Percentiles rank a stretch among this genome's conserved stretches.
Evolutionary conservation across 2,888 invertebrate species (phyloP).

Genomic region (Hoplodrina ambigua): DNA sequence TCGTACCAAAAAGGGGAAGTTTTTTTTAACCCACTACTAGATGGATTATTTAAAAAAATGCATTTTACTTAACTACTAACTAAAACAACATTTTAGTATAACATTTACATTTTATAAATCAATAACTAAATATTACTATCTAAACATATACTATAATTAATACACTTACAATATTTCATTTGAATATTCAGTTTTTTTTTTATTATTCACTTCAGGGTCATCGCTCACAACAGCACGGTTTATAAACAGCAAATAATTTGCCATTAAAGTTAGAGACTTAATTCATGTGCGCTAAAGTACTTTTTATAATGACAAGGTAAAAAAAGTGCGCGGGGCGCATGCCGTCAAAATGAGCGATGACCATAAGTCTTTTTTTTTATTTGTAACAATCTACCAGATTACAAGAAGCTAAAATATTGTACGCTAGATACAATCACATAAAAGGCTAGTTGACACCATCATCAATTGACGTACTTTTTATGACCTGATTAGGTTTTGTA

Average conservation of each 20-base stretch:
- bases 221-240: too few species aligned
- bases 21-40: slow-evolving; percentile 8
- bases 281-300: too few species aligned
- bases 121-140: background rate
- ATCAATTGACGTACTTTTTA: too few species aligned
- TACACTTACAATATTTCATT: slow-evolving; percentile 6
- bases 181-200: background rate
- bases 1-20: background rate
- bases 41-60: background rate
- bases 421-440: background rate
- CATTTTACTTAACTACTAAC: slow-evolving; percentile 2
- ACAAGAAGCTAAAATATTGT: background rate
- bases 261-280: too few species aligned
- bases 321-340: too few species aligned
- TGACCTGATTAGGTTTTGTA: too few species aligned
- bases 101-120: background rate
- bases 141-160: too few species aligned
- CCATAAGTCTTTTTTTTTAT: background rate
- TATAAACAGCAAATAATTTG: too few species aligned
- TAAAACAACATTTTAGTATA: background rate
- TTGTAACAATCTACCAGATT: background rate
- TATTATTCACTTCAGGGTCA: background rate
- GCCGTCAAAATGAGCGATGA: too few species aligned
- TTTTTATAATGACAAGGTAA: too few species aligned
- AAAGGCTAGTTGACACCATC: too few species aligned